These are phyloP conservation scores for Planococcus citri DNA, from an alignment of 1,140 invertebrate species.

Conservation along the genomic window DNA sequence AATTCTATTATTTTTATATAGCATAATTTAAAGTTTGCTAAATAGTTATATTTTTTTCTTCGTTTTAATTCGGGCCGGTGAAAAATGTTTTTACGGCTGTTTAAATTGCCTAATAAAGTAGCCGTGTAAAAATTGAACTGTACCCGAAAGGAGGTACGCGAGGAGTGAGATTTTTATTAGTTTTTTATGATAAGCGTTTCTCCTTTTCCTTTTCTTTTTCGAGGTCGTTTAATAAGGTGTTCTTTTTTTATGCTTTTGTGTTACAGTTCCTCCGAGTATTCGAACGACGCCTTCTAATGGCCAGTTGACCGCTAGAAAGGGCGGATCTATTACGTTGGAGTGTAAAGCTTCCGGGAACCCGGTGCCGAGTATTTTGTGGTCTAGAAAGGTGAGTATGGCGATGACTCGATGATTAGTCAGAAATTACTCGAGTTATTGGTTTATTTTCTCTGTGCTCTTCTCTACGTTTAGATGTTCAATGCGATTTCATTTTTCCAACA, in stretches of 20 bases:
- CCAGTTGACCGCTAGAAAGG: conserved; percentile 46
- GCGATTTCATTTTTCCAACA: no score
- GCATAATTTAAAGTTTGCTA: conserved; percentile 3
- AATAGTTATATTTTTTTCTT: neutral
- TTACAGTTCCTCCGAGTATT: conserved; percentile 44
- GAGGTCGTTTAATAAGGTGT: neutral
- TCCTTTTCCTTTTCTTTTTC: no score
- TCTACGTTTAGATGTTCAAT: no score
- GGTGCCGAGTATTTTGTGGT: conserved; percentile 50
- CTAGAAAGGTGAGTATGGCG: conserved; percentile 41
- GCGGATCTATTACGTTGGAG: conserved; percentile 49
- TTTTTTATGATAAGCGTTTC: neutral
- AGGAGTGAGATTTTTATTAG: neutral
- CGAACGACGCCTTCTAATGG: conserved; percentile 44
- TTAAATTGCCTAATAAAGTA: conserved; percentile 8
- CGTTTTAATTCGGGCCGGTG: neutral
- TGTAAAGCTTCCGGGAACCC: conserved; percentile 54
- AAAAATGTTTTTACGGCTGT: neutral
- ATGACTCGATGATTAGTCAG: no score
- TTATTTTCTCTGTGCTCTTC: neutral
- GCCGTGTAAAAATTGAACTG: neutral
- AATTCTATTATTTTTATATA: neutral
- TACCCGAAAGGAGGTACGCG: no score
- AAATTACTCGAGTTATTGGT: neutral
- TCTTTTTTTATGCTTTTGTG: neutral